A percentile compares a stretch with the other conserved stretches of the same genome.
These are phyloP conservation scores for Takifugu flavidus DNA, from an alignment of 2,113 vertebrate species.

Conservation along the genomic window DNA sequence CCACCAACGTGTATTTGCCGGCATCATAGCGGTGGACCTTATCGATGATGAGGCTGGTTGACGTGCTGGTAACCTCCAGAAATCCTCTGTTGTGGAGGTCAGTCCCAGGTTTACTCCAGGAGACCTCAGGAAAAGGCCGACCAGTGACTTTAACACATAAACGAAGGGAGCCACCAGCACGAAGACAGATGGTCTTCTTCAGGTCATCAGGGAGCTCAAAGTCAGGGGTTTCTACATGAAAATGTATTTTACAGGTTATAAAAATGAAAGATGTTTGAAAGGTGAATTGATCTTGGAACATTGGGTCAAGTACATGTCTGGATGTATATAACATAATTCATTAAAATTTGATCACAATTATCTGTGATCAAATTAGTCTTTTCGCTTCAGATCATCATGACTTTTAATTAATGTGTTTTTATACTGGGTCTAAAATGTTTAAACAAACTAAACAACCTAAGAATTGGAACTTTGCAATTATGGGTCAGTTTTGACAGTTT, in stretches of 20 bases:
- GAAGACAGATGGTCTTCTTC: conserved; percentile 91
- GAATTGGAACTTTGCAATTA: too few species aligned
- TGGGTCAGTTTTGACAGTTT: too few species aligned
- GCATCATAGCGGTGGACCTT: conserved; percentile 96
- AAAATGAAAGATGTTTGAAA: too few species aligned
- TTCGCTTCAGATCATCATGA: too few species aligned
- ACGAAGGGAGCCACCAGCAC: conserved; percentile 88
- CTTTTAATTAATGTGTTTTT: too few species aligned
- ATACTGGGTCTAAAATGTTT: too few species aligned
- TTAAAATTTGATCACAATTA: too few species aligned
- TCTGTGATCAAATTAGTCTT: too few species aligned
- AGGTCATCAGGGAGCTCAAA: conserved; percentile 93
- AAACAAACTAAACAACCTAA: too few species aligned
- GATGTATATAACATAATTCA: too few species aligned
- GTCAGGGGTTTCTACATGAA: conserved; percentile 87
- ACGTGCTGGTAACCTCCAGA: conserved; percentile 87
- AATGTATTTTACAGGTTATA: neutral
- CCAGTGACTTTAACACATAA: conserved; percentile 87
- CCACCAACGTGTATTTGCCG: conserved; percentile 91
- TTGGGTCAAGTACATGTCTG: too few species aligned
- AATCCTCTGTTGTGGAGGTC: conserved; percentile 89
- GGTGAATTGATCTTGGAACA: too few species aligned
- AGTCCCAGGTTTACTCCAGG: conserved; percentile 89
- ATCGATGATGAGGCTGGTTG: conserved; percentile 89
- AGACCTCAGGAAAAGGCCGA: conserved; percentile 85